These are phyloP conservation scores for Meda fulgida DNA, from an alignment of 2,797 vertebrate genomes.

Conservation along the genomic window DNA sequence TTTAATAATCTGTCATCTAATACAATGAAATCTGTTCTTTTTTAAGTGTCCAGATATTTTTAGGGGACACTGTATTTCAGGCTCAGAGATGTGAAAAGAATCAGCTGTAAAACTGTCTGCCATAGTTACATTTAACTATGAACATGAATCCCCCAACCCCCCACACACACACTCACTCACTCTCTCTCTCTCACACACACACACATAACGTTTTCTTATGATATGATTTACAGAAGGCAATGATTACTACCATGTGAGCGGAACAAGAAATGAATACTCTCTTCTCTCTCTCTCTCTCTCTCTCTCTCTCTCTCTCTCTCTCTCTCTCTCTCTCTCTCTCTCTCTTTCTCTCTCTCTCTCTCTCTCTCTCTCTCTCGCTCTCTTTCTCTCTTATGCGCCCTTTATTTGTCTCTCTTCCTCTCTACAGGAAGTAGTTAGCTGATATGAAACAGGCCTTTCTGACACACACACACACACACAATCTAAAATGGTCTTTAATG, in stretches of 20 bases:
- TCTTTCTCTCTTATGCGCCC: slow-evolving; percentile 5
- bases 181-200: too few species aligned
- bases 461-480: slow-evolving; percentile 18
- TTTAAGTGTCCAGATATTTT: not conserved
- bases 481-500: slow-evolving; percentile 35
- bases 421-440: slow-evolving; percentile 53
- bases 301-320: not conserved
- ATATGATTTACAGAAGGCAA: slow-evolving; percentile 38
- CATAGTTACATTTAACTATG: slow-evolving; percentile 30
- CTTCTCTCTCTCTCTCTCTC: slow-evolving; percentile 14
- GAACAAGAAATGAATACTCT: slow-evolving; percentile 31
- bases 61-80: not conserved
- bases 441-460: slow-evolving; percentile 50
- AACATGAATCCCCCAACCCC: not conserved
- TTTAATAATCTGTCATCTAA: not conserved
- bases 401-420: slow-evolving; percentile 38
- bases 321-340: slow-evolving; percentile 24
- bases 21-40: not conserved
- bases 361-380: slow-evolving; percentile 14
- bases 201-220: slow-evolving; percentile 44
- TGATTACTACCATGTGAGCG: slow-evolving; percentile 33
- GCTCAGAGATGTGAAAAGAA: not conserved
- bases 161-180: slow-evolving; percentile 59
- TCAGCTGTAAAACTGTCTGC: not conserved
- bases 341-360: slow-evolving; percentile 19